Conservation (phyloP, 2,113 vertebrate species). For the Lycocorax pyrrhopterus region DNA sequence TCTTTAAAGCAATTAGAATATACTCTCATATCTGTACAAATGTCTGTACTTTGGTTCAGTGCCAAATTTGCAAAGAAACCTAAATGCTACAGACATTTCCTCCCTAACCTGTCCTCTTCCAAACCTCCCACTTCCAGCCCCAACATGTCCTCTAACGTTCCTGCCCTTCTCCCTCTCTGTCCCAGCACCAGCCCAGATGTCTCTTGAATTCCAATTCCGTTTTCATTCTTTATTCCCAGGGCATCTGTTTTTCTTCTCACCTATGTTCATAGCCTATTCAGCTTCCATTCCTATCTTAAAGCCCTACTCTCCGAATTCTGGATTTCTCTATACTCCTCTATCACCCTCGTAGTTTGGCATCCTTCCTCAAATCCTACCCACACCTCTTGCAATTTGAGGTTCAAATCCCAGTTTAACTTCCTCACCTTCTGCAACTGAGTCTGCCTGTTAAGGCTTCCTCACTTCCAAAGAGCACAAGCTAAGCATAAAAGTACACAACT, state of each 20-base stretch:
- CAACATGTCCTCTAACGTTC: background rate
- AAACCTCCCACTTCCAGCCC: background rate
- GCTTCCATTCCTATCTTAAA: background rate
- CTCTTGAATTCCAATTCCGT: background rate
- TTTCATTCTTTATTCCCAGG: background rate
- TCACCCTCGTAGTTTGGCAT: background rate
- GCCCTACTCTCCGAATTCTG: background rate
- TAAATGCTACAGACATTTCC: background rate
- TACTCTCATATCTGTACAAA: background rate
- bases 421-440: background rate
- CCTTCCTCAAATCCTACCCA: background rate
- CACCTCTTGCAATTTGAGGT: background rate
- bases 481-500: background rate
- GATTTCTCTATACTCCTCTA: background rate
- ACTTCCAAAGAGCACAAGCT: background rate
- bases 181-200: background rate
- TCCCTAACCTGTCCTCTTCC: background rate
- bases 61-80: background rate
- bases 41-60: background rate
- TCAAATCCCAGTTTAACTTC: background rate
- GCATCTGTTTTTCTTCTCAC: background rate
- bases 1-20: background rate
- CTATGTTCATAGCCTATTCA: background rate
- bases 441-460: background rate
- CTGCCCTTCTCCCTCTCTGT: background rate